phyloP scores from a whole-genome alignment of 2,888 invertebrate species.

The Meganola albula region DNA sequence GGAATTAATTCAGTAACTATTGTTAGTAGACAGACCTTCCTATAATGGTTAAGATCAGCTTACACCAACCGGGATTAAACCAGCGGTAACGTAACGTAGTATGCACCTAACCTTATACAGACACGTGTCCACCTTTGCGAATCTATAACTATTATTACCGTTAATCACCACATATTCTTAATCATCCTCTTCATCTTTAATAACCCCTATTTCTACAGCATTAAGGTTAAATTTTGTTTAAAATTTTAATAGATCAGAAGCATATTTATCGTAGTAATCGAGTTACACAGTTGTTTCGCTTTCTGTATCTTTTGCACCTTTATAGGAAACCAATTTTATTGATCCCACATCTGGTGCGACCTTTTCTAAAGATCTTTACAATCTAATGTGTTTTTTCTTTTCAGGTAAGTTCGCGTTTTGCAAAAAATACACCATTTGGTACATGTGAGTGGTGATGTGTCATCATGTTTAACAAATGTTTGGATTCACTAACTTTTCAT shows the following conservation, averaged over 20 bases:
- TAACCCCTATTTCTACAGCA: constrained; percentile 11
- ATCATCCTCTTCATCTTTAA: constrained; percentile 5
- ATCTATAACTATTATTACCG: constrained; percentile 46
- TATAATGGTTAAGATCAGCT: no score
- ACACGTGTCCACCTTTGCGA: constrained; percentile 37
- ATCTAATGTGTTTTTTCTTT: constrained; percentile 55
- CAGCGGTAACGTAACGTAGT: no score
- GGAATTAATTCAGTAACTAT: no score
- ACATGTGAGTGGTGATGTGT: constrained; percentile 45
- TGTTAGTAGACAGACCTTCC: no score
- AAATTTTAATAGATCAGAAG: constrained; percentile 9
- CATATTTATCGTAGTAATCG: constrained; percentile 29
- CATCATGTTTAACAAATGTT: no score
- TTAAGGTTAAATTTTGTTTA: constrained; percentile 26
- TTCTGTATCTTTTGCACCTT: constrained; percentile 53
- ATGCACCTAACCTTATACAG: no score
- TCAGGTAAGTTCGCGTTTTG: constrained; percentile 53
- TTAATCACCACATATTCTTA: constrained; percentile 29
- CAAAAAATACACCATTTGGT: constrained; percentile 36
- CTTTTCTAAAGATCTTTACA: constrained; percentile 50
- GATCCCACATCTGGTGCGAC: constrained; percentile 56
- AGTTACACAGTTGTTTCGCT: constrained; percentile 51
- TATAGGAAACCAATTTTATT: constrained; percentile 50
- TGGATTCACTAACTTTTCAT: no score
- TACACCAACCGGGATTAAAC: no score